Evolutionary conservation across 1,140 invertebrate genomes (phyloP).

Genomic region (Nasonia vitripennis): DNA sequence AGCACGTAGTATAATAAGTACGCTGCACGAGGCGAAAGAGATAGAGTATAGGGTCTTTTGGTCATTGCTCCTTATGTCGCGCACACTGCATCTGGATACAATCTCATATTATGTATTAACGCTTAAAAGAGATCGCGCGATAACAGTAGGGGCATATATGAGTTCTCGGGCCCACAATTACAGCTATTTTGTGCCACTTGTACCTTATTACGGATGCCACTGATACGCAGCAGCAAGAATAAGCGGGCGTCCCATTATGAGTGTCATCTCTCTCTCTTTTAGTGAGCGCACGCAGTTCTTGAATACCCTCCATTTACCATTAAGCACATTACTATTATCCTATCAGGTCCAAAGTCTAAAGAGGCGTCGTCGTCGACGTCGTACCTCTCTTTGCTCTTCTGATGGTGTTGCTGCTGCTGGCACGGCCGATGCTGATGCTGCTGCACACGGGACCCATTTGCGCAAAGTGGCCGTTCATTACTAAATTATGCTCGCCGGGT

Average conservation of each 20-base stretch:
- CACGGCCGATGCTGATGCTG: conserved; percentile 22
- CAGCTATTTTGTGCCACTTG: conserved; percentile 76
- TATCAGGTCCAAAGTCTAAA: conserved; percentile 69
- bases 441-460: conserved; percentile 71
- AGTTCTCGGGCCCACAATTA: conserved; percentile 61
- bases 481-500: conserved; percentile 70
- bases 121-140: conserved; percentile 17
- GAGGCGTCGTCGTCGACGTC: conserved; percentile 64
- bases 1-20: conserved; percentile 25
- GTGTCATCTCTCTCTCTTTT: conserved; percentile 67
- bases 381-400: conserved; percentile 19
- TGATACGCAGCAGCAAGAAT: conserved; percentile 61
- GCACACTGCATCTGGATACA: conserved; percentile 52
- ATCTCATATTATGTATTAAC: conserved; percentile 22
- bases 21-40: not conserved
- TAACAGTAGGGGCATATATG: conserved; percentile 16
- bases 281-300: conserved; percentile 59
- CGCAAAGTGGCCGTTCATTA: conserved; percentile 75
- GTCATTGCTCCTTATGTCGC: conserved; percentile 39
- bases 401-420: not conserved
- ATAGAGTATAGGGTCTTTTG: conserved; percentile 17
- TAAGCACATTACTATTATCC: conserved; percentile 76
- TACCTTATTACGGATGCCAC: conserved; percentile 73
- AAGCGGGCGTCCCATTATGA: conserved; percentile 71
- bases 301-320: conserved; percentile 75